Percentiles rank a stretch among this genome's conserved stretches.
These are phyloP conservation scores for Phataginus tetradactyla DNA, from an alignment of 2,797 vertebrate genomes.

Conservation along the genomic window DNA sequence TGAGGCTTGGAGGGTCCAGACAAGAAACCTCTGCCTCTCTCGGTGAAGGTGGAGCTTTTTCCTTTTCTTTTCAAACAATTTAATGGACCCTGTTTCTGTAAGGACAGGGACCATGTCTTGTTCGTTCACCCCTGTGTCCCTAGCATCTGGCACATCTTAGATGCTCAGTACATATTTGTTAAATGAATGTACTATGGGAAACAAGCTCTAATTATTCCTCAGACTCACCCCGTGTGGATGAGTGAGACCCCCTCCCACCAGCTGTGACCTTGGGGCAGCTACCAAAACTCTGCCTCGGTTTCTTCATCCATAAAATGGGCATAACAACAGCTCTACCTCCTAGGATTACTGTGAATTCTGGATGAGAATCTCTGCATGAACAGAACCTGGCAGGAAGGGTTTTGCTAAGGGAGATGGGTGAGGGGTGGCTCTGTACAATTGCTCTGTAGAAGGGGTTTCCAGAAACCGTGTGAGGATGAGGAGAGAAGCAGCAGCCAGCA, in stretches of 20 bases:
- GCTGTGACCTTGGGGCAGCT: background rate
- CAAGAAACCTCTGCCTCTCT: background rate
- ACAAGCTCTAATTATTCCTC: background rate
- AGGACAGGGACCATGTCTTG: background rate
- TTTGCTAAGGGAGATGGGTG: background rate
- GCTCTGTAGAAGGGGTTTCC: background rate
- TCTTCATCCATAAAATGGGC: constrained; percentile 22
- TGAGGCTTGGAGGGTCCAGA: accelerated
- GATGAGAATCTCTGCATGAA: background rate
- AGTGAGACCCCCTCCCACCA: background rate
- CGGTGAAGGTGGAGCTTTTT: background rate
- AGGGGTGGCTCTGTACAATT: background rate
- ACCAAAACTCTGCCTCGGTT: background rate
- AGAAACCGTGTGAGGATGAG: background rate
- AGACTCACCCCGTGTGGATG: background rate
- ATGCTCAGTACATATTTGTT: background rate
- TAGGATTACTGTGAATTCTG: background rate
- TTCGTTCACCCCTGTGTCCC: background rate
- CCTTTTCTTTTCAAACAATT: background rate
- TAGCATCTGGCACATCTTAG: background rate
- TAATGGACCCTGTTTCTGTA: background rate
- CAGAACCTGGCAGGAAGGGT: background rate
- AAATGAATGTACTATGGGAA: background rate
- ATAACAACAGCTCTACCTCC: background rate
- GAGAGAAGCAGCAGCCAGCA: no score